A percentile compares a stretch with the other conserved stretches of the same genome.
These are phyloP conservation scores for Agrypnus murinus DNA, from an alignment of 2,888 invertebrate species.

Conservation along the genomic window DNA sequence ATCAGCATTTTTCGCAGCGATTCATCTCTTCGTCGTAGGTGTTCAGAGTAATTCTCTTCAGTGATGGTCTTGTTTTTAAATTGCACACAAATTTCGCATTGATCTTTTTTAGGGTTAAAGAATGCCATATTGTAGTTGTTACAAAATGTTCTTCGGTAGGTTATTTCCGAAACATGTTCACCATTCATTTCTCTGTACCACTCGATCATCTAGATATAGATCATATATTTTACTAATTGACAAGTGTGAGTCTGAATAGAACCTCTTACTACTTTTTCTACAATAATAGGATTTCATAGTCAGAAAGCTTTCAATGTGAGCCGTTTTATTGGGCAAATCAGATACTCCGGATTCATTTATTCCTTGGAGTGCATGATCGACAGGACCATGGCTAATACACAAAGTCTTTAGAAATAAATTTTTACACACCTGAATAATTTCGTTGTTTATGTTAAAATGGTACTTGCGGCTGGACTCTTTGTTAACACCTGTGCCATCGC, in stretches of 20 bases:
- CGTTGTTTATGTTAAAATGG: background rate
- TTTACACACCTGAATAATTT: too few relatives aligned
- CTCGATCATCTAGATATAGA: too few relatives aligned
- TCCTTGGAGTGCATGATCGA: slow-evolving; percentile 1
- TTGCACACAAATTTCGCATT: slow-evolving; percentile 44
- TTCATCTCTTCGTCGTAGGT: slow-evolving; percentile 37
- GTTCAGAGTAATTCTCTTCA: slow-evolving; percentile 47
- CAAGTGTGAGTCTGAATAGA: too few relatives aligned
- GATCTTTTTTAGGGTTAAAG: too few relatives aligned
- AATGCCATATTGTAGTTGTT: slow-evolving; percentile 9
- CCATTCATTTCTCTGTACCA: slow-evolving; percentile 41
- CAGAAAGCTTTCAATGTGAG: background rate
- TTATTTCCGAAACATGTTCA: slow-evolving; percentile 45
- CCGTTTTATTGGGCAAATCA: background rate
- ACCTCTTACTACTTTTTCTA: slow-evolving; percentile 11
- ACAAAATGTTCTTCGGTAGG: slow-evolving; percentile 52
- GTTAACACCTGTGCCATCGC: background rate
- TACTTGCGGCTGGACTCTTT: slow-evolving; percentile 8
- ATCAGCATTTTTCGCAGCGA: slow-evolving; percentile 45
- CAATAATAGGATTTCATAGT: background rate
- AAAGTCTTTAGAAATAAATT: slow-evolving; percentile 18
- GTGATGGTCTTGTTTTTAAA: slow-evolving; percentile 27
- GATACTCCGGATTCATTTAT: background rate
- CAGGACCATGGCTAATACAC: slow-evolving; percentile 18
- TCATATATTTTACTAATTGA: too few relatives aligned